Percentiles rank a stretch among this genome's conserved stretches.
These are phyloP conservation scores for Bhutanitis thaidina DNA, from an alignment of 2,888 invertebrate species.

Conservation along the genomic window DNA sequence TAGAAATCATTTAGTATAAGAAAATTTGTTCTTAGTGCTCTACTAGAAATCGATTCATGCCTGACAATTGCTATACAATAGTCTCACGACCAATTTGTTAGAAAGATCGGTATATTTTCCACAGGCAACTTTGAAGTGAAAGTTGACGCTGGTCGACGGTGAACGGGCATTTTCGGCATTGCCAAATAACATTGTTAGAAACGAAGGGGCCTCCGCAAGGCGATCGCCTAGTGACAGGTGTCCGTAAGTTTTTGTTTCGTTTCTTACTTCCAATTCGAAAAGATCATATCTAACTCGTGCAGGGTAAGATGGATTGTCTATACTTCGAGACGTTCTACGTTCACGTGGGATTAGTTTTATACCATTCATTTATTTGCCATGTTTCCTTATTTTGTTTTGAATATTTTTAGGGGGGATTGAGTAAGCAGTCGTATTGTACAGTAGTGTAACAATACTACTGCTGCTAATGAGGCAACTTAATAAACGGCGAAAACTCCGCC, in stretches of 20 bases:
- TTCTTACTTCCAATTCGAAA: slow-evolving; percentile 19
- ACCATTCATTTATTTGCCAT: too few relatives aligned
- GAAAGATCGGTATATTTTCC: slow-evolving; percentile 64
- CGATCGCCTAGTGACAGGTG: slow-evolving; percentile 32
- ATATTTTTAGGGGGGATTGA: too few relatives aligned
- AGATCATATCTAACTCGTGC: slow-evolving; percentile 10
- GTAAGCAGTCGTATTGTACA: too few relatives aligned
- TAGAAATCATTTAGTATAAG: too few relatives aligned
- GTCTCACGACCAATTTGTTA: slow-evolving; percentile 37
- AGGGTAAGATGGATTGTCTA: not conserved
- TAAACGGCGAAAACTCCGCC: too few relatives aligned
- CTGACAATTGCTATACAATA: slow-evolving; percentile 35
- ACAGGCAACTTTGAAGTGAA: slow-evolving; percentile 58
- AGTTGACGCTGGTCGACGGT: slow-evolving; percentile 41
- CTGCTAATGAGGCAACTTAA: too few relatives aligned
- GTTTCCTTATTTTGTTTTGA: too few relatives aligned
- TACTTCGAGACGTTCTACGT: not conserved
- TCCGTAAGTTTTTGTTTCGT: slow-evolving; percentile 18
- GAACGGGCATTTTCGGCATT: slow-evolving; percentile 57
- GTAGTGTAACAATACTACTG: too few relatives aligned
- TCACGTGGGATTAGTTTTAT: not conserved
- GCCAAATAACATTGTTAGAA: slow-evolving; percentile 55
- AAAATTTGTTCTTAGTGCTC: too few relatives aligned
- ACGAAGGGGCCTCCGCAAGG: slow-evolving; percentile 25
- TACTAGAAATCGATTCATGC: slow-evolving; percentile 33